These are phyloP conservation scores for Anagrus nilaparvatae DNA, from an alignment of 1,140 invertebrate species.

Conservation along the genomic window DNA sequence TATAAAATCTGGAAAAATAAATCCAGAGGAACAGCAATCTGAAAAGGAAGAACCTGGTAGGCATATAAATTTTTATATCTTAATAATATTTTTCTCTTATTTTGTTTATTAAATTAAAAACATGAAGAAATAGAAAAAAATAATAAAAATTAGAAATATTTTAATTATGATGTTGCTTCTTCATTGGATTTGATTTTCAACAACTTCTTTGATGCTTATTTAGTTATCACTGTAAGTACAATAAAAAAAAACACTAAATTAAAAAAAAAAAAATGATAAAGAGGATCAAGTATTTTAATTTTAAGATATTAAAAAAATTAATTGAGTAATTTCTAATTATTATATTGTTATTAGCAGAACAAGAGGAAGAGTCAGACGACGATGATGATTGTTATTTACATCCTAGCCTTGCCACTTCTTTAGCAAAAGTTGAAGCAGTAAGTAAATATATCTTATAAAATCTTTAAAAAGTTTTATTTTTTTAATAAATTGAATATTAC, in stretches of 20 bases:
- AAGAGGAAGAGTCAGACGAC: slow-evolving; percentile 45
- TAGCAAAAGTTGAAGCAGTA: slow-evolving; percentile 48
- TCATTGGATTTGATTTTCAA: slow-evolving; percentile 36
- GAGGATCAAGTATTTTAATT: slow-evolving; percentile 10
- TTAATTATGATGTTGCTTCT: slow-evolving; percentile 20
- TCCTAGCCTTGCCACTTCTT: slow-evolving; percentile 57
- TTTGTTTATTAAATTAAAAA: slow-evolving; percentile 17
- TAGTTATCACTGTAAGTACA: slow-evolving; percentile 40
- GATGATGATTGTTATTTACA: slow-evolving; percentile 68
- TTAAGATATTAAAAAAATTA: too few relatives aligned
- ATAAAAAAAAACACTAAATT: slow-evolving; percentile 21
- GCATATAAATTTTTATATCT: slow-evolving; percentile 28
- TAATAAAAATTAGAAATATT: slow-evolving; percentile 23
- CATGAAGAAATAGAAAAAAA: background rate
- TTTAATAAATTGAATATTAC: slow-evolving; percentile 1
- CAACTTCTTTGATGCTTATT: slow-evolving; percentile 37
- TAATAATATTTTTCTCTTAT: slow-evolving; percentile 16
- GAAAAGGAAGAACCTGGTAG: slow-evolving; percentile 45
- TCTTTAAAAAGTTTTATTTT: slow-evolving; percentile 6
- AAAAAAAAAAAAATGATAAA: slow-evolving; percentile 18
- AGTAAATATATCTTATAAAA: slow-evolving; percentile 24
- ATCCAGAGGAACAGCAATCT: slow-evolving; percentile 46
- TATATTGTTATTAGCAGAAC: slow-evolving; percentile 31
- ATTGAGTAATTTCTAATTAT: slow-evolving; percentile 14
- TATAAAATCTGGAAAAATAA: slow-evolving; percentile 75